These are phyloP conservation scores for Bhutanitis thaidina DNA, from an alignment of 2,888 invertebrate species.

Conservation along the genomic window DNA sequence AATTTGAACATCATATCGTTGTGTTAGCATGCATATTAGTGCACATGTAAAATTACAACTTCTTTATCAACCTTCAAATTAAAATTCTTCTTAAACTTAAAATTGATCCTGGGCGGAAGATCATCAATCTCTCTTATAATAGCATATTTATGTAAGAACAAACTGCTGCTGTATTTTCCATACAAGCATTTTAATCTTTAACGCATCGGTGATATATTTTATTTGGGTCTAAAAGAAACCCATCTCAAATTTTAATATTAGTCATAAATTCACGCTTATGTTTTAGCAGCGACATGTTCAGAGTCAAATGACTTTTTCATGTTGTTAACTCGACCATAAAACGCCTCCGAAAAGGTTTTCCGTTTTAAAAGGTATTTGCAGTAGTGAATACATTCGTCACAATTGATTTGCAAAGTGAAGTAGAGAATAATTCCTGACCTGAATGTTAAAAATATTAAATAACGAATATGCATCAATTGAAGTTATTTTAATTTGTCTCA, in stretches of 20 bases:
- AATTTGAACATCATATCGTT: too few relatives aligned
- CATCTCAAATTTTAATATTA: conserved; percentile 11
- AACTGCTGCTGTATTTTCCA: too few relatives aligned
- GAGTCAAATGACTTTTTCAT: conserved; percentile 20
- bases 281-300: conserved; percentile 15
- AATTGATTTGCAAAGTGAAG: neutral
- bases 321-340: conserved; percentile 20
- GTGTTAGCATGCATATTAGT: too few relatives aligned
- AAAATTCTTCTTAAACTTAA: too few relatives aligned
- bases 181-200: neutral
- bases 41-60: too few relatives aligned
- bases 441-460: too few relatives aligned
- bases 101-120: too few relatives aligned
- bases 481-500: too few relatives aligned
- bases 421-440: neutral
- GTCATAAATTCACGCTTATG: conserved; percentile 18
- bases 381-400: conserved; percentile 13
- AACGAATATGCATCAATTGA: too few relatives aligned
- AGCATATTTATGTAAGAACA: too few relatives aligned
- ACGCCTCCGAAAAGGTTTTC: conserved; percentile 13
- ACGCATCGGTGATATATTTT: neutral
- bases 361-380: conserved; percentile 20
- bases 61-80: too few relatives aligned
- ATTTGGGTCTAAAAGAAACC: conserved; percentile 9
- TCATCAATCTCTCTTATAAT: too few relatives aligned